phyloP scores from a whole-genome alignment of 2,888 invertebrate species.

The Tenodera sinensis region DNA sequence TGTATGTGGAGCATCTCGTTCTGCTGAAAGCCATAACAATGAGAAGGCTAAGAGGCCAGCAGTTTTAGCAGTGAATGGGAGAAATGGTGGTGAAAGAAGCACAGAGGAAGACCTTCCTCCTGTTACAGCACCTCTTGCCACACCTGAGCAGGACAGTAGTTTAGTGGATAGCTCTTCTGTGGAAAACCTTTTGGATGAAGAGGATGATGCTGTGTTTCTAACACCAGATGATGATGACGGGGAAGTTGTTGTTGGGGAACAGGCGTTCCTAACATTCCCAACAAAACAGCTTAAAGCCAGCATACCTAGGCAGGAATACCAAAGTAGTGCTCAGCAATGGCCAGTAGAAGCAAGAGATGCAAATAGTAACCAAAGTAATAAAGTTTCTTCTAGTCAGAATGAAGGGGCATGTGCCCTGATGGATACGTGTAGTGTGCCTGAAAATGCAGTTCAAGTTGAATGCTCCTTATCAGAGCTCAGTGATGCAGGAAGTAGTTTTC shows the following conservation, averaged over 20 bases:
- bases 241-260: background rate
- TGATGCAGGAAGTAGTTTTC: background rate
- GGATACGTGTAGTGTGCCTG: background rate
- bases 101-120: background rate
- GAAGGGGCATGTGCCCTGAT: background rate
- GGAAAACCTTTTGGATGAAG: constrained; percentile 44
- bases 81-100: background rate
- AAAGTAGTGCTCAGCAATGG: constrained; percentile 9
- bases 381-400: constrained; percentile 11
- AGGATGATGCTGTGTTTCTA: constrained; percentile 27
- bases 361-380: background rate
- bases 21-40: background rate
- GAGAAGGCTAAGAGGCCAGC: background rate
- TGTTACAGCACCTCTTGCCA: constrained; percentile 53
- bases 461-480: background rate
- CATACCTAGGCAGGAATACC: background rate
- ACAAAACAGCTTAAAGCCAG: background rate
- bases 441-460: background rate
- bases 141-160: constrained; percentile 60
- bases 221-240: constrained; percentile 11
- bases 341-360: constrained; percentile 8
- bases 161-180: constrained; percentile 54
- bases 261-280: background rate
- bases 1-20: background rate
- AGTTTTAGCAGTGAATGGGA: constrained; percentile 4